These are phyloP conservation scores for Hippocampus guttulatus DNA, from an alignment of 2,113 vertebrate genomes.

Conservation along the genomic window DNA sequence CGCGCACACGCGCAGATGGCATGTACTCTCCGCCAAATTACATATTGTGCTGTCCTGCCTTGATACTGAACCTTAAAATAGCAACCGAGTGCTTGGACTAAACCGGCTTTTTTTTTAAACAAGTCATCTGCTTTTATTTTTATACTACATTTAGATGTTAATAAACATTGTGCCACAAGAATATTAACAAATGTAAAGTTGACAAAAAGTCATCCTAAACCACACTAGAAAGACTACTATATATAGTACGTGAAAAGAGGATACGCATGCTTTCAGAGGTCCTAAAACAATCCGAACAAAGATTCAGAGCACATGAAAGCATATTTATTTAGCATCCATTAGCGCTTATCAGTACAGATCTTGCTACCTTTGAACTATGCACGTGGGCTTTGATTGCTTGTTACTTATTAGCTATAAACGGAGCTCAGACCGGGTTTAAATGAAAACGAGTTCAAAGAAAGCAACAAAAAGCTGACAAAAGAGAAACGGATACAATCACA, in stretches of 20 bases:
- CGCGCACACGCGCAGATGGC: slow-evolving; percentile 40
- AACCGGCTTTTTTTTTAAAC: not conserved
- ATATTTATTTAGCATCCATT: not conserved
- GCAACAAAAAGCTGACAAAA: not conserved
- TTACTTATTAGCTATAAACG: slow-evolving; percentile 58
- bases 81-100: slow-evolving; percentile 40
- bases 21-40: slow-evolving; percentile 37
- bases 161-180: not conserved
- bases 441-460: slow-evolving; percentile 10
- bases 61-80: slow-evolving; percentile 46
- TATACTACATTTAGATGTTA: not conserved
- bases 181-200: not conserved
- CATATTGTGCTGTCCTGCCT: slow-evolving; percentile 54
- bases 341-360: slow-evolving; percentile 30
- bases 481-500: not conserved
- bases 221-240: not conserved
- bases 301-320: not conserved
- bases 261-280: not conserved
- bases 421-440: slow-evolving; percentile 36
- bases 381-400: slow-evolving; percentile 30
- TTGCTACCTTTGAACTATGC: slow-evolving; percentile 39
- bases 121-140: not conserved
- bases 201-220: not conserved
- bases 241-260: too few relatives aligned
- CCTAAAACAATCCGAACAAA: not conserved